A percentile compares a stretch with the other conserved stretches of the same genome.
Conservation (phyloP, 2,113 vertebrate species). For the Gnathonemus echidnorhynchus region DNA sequence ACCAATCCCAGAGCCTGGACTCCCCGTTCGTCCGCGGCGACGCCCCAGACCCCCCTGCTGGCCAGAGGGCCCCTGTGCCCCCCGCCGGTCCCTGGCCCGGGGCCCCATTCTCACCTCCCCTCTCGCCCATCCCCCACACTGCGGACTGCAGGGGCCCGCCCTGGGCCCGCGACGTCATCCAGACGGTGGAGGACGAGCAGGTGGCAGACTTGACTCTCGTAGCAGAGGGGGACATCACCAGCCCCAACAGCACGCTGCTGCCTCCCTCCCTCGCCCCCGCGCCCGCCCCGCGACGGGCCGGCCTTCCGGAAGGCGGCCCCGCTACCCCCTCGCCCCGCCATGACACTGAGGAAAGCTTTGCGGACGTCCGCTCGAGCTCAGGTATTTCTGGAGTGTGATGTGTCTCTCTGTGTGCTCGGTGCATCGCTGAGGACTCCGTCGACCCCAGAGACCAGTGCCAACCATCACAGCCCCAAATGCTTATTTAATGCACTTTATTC, state of each 20-base stretch:
- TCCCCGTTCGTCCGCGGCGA: constrained; percentile 50
- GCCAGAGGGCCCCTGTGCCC: constrained; percentile 49
- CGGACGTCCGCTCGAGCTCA: constrained; percentile 70
- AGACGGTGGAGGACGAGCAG: constrained; percentile 78
- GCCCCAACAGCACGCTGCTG: constrained; percentile 81
- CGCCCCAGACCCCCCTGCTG: constrained; percentile 41
- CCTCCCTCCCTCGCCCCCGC: constrained; percentile 54
- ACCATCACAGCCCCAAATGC: not conserved
- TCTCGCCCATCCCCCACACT: constrained; percentile 60
- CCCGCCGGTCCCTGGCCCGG: constrained; percentile 39
- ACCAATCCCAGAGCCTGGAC: constrained; percentile 63
- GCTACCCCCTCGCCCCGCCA: constrained; percentile 53
- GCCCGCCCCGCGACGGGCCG: constrained; percentile 49
- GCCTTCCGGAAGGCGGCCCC: constrained; percentile 51
- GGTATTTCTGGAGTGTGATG: constrained; percentile 78
- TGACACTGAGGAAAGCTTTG: constrained; percentile 63
- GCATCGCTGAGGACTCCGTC: constrained; percentile 17
- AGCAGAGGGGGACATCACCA: constrained; percentile 83
- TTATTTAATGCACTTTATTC: constrained; percentile 28
- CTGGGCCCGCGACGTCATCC: constrained; percentile 54
- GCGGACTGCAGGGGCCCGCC: constrained; percentile 37
- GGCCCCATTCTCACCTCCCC: constrained; percentile 46
- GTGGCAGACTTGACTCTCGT: constrained; percentile 82
- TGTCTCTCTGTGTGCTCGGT: constrained; percentile 29
- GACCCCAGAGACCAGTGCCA: constrained; percentile 6